phyloP scores from a whole-genome alignment of 2,888 invertebrate species.

The Monoplex corrugatus region DNA sequence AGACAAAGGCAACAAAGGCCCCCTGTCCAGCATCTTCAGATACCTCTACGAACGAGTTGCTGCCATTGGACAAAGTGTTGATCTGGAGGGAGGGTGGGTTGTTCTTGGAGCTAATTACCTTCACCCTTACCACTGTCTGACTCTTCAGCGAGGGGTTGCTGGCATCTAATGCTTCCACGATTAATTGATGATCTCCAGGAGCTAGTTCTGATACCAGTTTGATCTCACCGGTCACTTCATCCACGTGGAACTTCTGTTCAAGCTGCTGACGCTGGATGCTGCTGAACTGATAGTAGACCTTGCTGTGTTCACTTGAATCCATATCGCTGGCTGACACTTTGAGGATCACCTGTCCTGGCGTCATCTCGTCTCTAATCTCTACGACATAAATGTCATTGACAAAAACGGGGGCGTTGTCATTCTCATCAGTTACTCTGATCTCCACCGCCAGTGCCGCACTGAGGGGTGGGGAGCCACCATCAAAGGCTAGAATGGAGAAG shows the following conservation, averaged over 20 bases:
- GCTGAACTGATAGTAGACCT: slow-evolving; percentile 64
- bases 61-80: no score
- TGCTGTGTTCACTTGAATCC: slow-evolving; percentile 68
- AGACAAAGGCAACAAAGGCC: no score
- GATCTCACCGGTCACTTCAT: slow-evolving; percentile 66
- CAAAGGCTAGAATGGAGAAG: no score
- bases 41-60: slow-evolving; percentile 37
- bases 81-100: no score
- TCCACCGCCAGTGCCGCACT: no score
- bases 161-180: slow-evolving; percentile 67
- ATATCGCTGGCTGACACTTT: slow-evolving; percentile 86
- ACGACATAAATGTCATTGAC: slow-evolving; percentile 65
- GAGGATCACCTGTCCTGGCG: slow-evolving; percentile 55
- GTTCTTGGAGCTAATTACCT: no score
- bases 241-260: slow-evolving; percentile 65
- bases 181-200: slow-evolving; percentile 58
- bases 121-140: slow-evolving; percentile 42
- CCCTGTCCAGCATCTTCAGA: slow-evolving; percentile 43
- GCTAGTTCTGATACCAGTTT: slow-evolving; percentile 50
- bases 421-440: slow-evolving; percentile 69
- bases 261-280: slow-evolving; percentile 51
- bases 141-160: slow-evolving; percentile 56
- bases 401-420: slow-evolving; percentile 72
- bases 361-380: slow-evolving; percentile 63
- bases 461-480: no score